phyloP scores from a whole-genome alignment of 2,888 invertebrate genomes.

The Tetragonisca angustula region DNA sequence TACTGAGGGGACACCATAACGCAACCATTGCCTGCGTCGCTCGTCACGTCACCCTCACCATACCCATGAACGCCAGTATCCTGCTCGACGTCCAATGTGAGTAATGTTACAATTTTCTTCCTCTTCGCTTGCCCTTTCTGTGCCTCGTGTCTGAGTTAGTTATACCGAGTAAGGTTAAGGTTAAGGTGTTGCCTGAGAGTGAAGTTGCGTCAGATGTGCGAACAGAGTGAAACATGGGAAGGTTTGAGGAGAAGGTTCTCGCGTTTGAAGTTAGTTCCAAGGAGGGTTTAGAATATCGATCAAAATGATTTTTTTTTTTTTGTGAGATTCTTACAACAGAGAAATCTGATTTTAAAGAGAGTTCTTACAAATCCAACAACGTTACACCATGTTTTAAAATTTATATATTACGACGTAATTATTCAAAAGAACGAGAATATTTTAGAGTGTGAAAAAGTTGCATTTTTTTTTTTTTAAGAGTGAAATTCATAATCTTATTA shows the following conservation, averaged over 20 bases:
- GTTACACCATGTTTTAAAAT: too few species aligned
- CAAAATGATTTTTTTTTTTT: neutral
- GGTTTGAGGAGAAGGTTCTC: neutral
- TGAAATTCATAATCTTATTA: too few species aligned
- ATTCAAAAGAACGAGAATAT: too few species aligned
- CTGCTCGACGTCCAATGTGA: constrained; percentile 89
- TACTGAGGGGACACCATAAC: constrained; percentile 94
- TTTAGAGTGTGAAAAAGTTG: too few species aligned
- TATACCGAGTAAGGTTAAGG: neutral
- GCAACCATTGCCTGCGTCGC: constrained; percentile 93
- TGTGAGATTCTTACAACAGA: neutral
- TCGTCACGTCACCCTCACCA: constrained; percentile 87
- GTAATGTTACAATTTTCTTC: constrained; percentile 78
- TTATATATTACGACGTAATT: too few species aligned
- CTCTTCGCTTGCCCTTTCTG: neutral
- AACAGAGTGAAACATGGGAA: too few species aligned
- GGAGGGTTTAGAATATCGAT: neutral
- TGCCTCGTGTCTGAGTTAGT: neutral
- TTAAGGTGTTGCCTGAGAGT: neutral
- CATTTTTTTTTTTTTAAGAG: too few species aligned
- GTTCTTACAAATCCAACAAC: too few species aligned
- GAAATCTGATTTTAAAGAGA: too few species aligned
- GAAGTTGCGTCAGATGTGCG: neutral
- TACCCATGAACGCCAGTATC: constrained; percentile 86
- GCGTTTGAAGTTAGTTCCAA: neutral